A percentile compares a stretch with the other conserved stretches of the same genome.
Conservation (phyloP, 2,797 vertebrate species). For the Lithobates sylvaticus region DNA sequence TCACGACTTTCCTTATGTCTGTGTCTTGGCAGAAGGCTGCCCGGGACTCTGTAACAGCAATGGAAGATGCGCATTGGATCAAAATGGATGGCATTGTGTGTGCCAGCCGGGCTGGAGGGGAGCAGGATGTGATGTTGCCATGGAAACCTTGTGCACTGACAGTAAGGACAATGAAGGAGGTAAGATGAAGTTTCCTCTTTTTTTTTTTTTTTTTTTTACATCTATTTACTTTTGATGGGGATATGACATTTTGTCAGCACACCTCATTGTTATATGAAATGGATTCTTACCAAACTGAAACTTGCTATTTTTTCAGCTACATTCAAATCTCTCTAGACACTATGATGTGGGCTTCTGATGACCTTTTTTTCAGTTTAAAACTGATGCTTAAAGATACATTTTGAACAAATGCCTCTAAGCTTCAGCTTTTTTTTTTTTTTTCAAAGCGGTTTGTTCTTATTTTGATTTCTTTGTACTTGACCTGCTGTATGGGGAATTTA, state of each 20-base stretch:
- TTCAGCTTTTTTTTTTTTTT: conserved; percentile 44
- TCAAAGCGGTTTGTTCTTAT: conserved; percentile 42
- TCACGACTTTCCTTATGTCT: conserved; percentile 74
- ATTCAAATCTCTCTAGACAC: conserved; percentile 41
- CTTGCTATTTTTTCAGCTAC: conserved; percentile 45
- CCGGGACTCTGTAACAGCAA: conserved; percentile 98
- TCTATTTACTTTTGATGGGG: conserved; percentile 55
- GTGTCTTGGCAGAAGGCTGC: conserved; percentile 91
- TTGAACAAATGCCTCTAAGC: conserved; percentile 46
- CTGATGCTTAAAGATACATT: conserved; percentile 42
- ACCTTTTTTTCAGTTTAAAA: conserved; percentile 43
- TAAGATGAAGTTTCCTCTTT: conserved; percentile 70
- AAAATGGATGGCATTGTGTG: conserved; percentile 97
- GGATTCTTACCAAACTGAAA: conserved; percentile 39
- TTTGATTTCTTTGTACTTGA: conserved; percentile 41
- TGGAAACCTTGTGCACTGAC: conserved; percentile 96
- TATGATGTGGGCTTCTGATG: conserved; percentile 27
- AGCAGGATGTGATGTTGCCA: conserved; percentile 95
- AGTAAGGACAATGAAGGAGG: conserved; percentile 99
- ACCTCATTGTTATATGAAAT: conserved; percentile 52
- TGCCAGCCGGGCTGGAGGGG: conserved; percentile 98
- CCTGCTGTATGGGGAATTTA: conserved; percentile 5
- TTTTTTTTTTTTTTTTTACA: conserved; percentile 19
- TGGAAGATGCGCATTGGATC: conserved; percentile 95
- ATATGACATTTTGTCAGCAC: conserved; percentile 46